These are phyloP conservation scores for Limenitis camilla DNA, from an alignment of 2,888 invertebrate species.

Conservation along the genomic window DNA sequence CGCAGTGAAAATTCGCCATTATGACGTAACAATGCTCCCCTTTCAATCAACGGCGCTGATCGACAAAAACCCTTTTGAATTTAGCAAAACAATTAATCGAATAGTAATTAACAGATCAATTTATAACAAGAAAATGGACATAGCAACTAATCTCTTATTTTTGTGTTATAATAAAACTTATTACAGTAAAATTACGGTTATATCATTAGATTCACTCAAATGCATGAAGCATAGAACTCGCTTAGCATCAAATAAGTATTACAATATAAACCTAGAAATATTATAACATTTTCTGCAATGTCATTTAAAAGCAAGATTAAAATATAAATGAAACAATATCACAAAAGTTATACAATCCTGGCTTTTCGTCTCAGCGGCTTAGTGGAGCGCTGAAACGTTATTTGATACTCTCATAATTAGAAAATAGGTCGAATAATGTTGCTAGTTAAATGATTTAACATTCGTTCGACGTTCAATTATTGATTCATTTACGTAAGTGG, in stretches of 20 bases:
- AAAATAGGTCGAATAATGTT: neutral
- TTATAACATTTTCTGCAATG: no score
- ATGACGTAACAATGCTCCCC: slow-evolving; percentile 15
- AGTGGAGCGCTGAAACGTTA: neutral
- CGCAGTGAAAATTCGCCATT: slow-evolving; percentile 16
- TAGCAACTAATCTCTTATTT: no score
- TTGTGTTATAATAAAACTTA: no score
- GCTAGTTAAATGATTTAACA: neutral
- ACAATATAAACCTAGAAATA: no score
- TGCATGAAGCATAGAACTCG: no score
- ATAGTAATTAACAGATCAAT: no score
- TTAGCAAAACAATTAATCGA: slow-evolving; percentile 9
- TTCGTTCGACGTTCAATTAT: no score
- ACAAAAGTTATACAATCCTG: neutral
- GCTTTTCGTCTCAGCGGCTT: neutral
- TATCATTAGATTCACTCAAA: no score
- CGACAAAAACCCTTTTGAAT: slow-evolving; percentile 17
- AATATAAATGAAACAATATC: neutral
- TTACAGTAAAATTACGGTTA: no score
- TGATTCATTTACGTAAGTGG: no score
- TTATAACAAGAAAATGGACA: no score
- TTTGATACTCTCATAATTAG: neutral
- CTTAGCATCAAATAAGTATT: no score
- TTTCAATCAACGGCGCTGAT: slow-evolving; percentile 16
- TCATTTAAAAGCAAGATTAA: neutral